Base-by-base conservation (phyloP, 2,113 vertebrate species). In the Semnornis frantzii region DNA sequence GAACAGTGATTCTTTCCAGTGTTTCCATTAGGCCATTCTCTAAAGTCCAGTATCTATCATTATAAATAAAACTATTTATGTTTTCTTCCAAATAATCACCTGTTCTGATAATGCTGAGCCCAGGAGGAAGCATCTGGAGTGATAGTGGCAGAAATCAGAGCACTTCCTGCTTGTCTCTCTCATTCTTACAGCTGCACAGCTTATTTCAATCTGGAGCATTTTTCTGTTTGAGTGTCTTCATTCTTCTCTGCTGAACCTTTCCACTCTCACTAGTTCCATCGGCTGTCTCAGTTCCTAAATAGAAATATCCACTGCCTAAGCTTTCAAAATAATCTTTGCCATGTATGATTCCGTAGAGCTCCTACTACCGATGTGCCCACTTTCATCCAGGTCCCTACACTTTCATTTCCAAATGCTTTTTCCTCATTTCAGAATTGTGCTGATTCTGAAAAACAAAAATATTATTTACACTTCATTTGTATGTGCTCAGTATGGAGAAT, bases 381-480 rank as follows among this genome's bases (percentile, higher is more conserved):
- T 85, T 85, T 69, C 75, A 78, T 33, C 21, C 33, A 68, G 39
- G 15, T 33, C 39, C 82, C 77, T 58, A 37, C 19, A 31, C 16
- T 64, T 89, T 52, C 19, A 27, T 15, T 82, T 52, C 5, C 5
- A 68, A 81, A 30, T 33, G n/a, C 4, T 96, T 66, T 91, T 92
- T 44, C 16, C 25, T 90, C 65, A 28, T 71, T 90, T 90, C 37
- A 39, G 37, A 39, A 39, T 39, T 10, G 11, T 80, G 21, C 9
- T 54, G 42, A 71, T 81, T 87, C 72, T 75, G 68, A 92, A 89
- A 94, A 95, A 66, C 58, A 77, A 85, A 95, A 90, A 59, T 54
- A 82, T 82, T 63, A 85, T 87, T 92, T 87, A 84, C 27, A 71
- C 73, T 85, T 89, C 76, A 85, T 92, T 92, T 83, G 42, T 81